Percentiles rank a stretch among this genome's conserved stretches.
These are phyloP conservation scores for Trissolcus brochymenae DNA, from an alignment of 2,888 invertebrate genomes.

Conservation along the genomic window DNA sequence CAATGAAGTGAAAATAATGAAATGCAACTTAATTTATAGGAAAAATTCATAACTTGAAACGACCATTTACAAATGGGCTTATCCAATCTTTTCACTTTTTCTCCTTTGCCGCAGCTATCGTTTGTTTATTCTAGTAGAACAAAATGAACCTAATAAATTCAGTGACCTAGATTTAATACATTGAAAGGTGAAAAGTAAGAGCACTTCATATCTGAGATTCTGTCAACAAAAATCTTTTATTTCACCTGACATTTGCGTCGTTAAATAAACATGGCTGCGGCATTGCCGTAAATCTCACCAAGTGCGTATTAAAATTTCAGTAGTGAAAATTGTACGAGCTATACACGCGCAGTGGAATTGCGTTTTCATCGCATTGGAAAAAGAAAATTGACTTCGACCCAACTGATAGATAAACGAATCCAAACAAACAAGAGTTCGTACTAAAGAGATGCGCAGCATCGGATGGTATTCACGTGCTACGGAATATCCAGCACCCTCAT, in stretches of 20 bases:
- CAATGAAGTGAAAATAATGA: too few species aligned
- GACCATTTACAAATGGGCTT: too few species aligned
- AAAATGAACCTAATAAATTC: not conserved
- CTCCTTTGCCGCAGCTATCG: too few species aligned
- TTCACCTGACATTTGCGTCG: constrained; percentile 38
- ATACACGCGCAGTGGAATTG: constrained; percentile 38
- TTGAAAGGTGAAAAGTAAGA: not conserved
- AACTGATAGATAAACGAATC: constrained; percentile 39
- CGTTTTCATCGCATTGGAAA: constrained; percentile 47
- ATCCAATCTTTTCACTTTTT: too few species aligned
- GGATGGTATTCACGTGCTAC: constrained; percentile 61
- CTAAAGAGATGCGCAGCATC: constrained; percentile 27
- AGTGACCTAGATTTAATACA: not conserved
- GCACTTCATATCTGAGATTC: not conserved
- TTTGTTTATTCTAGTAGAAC: too few species aligned
- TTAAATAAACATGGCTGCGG: constrained; percentile 56
- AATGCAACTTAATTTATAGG: too few species aligned
- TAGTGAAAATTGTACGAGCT: constrained; percentile 55
- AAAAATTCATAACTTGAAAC: too few species aligned
- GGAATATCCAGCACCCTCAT: constrained; percentile 60
- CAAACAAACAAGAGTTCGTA: constrained; percentile 39
- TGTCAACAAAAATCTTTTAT: constrained; percentile 13
- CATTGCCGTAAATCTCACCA: constrained; percentile 59
- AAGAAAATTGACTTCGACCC: constrained; percentile 37
- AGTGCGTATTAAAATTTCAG: constrained; percentile 62